Evolutionary conservation across 2,888 invertebrate genomes (phyloP).

Genomic region (Caenorhabditis sulstoni): DNA sequence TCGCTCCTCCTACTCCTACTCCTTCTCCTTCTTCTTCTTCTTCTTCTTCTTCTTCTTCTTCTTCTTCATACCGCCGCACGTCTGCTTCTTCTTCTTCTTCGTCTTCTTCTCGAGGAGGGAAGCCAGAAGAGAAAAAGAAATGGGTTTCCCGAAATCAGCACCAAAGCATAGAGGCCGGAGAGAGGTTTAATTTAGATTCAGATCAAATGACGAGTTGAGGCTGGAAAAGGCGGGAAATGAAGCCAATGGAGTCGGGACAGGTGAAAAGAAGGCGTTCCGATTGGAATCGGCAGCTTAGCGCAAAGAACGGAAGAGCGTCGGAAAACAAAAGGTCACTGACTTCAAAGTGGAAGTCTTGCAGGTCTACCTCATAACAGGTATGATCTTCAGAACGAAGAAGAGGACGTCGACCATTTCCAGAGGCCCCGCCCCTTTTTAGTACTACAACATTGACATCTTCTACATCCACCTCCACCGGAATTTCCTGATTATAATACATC

Average conservation of each 20-base stretch:
- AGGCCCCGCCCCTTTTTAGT: conserved; percentile 2
- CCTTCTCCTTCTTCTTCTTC: too few relatives aligned
- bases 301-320: neutral
- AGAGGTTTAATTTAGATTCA: conserved; percentile 23
- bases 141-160: conserved; percentile 22
- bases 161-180: neutral
- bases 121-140: conserved; percentile 22
- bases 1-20: conserved; percentile 26
- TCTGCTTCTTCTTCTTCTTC: too few relatives aligned
- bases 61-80: too few relatives aligned
- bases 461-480: conserved; percentile 8
- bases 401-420: too few relatives aligned
- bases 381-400: too few relatives aligned
- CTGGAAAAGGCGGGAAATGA: neutral
- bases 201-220: conserved; percentile 21
- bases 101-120: conserved; percentile 31
- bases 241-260: conserved; percentile 14
- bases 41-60: too few relatives aligned
- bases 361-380: too few relatives aligned
- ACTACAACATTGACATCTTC: neutral
- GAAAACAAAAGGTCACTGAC: neutral
- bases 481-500: conserved; percentile 24
- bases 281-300: neutral
- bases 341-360: too few relatives aligned
- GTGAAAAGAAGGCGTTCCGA: conserved; percentile 10